These are phyloP conservation scores for Saxidomus purpurata DNA, from an alignment of 1,140 invertebrate species.

Conservation along the genomic window DNA sequence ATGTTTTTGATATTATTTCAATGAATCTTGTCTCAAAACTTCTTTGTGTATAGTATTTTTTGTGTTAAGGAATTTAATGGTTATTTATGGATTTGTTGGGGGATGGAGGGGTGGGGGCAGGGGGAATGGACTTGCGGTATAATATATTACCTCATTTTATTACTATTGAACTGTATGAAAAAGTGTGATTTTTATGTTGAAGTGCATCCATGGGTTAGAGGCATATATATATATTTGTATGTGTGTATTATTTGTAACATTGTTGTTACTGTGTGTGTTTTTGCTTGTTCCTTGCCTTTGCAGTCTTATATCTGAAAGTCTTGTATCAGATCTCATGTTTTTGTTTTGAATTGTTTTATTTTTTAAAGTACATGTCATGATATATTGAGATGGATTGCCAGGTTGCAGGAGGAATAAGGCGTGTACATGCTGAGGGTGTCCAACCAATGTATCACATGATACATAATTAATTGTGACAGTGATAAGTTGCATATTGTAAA, in stretches of 20 bases:
- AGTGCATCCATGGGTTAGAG: too few relatives aligned
- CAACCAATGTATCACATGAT: too few relatives aligned
- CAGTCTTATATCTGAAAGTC: too few relatives aligned
- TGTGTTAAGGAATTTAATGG: neutral
- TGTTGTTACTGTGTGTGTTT: neutral
- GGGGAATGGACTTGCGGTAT: neutral
- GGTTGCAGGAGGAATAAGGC: too few relatives aligned
- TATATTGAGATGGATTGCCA: too few relatives aligned
- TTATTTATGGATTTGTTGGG: neutral
- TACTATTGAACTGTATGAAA: neutral
- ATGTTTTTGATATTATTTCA: neutral
- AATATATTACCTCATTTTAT: neutral
- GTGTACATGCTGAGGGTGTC: too few relatives aligned
- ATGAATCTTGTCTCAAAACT: neutral
- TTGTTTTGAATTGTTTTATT: too few relatives aligned
- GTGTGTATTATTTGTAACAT: neutral
- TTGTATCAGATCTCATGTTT: too few relatives aligned
- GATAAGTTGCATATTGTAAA: too few relatives aligned
- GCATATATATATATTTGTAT: neutral
- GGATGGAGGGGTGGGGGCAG: too few relatives aligned
- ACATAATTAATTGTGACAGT: too few relatives aligned
- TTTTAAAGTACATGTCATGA: too few relatives aligned
- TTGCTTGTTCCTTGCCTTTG: neutral
- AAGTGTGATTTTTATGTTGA: neutral
- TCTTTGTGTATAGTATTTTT: neutral